Percentiles rank a stretch among this genome's conserved stretches.
Conservation (phyloP, 2,888 invertebrate genomes). For the Druceiella hillmani region DNA sequence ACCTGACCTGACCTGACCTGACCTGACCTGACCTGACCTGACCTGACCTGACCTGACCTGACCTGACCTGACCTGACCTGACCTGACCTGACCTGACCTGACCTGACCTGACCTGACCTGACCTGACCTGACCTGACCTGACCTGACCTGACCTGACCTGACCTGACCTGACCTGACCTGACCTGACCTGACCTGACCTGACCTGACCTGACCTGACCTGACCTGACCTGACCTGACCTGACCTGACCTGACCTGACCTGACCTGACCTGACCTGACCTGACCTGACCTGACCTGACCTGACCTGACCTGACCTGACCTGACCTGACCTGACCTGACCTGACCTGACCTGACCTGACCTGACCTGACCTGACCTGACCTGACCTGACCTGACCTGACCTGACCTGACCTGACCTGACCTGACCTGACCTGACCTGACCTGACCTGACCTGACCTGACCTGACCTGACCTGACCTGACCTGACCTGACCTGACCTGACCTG, state of each 20-base stretch:
- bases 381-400: constrained; percentile 20
- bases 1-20: constrained; percentile 18
- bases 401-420: constrained; percentile 20
- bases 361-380: constrained; percentile 21
- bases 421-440: constrained; percentile 17
- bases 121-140: constrained; percentile 14
- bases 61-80: constrained; percentile 19
- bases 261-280: constrained; percentile 17
- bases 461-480: constrained; percentile 7
- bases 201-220: constrained; percentile 16
- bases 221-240: constrained; percentile 14
- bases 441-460: constrained; percentile 5
- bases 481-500: constrained; percentile 10
- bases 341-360: constrained; percentile 21
- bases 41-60: constrained; percentile 21
- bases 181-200: constrained; percentile 16
- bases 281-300: constrained; percentile 21
- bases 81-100: constrained; percentile 15
- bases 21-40: constrained; percentile 21
- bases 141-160: constrained; percentile 15
- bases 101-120: constrained; percentile 13
- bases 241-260: constrained; percentile 14
- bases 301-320: constrained; percentile 20
- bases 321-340: constrained; percentile 21
- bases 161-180: constrained; percentile 13